A percentile compares a stretch with the other conserved stretches of the same genome.
Evolutionary conservation across 2,797 vertebrate species (phyloP).

Genomic region (Synaphobranchus kaupii): DNA sequence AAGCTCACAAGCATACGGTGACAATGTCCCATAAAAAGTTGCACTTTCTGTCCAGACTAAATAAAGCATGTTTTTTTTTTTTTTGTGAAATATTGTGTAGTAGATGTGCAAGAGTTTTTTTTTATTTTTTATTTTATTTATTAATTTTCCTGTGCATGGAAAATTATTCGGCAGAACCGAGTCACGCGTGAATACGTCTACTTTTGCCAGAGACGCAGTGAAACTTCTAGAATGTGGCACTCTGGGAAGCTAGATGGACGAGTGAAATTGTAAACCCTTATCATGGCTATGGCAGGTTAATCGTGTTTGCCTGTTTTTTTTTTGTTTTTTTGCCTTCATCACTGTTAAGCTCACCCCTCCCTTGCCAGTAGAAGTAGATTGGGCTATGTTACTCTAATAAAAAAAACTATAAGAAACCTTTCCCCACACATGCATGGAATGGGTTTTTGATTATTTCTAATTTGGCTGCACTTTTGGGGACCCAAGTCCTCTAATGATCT

Average conservation of each 20-base stretch:
- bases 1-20: background rate
- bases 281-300: conserved; percentile 48
- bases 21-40: background rate
- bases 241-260: conserved; percentile 49
- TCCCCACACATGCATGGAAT: conserved; percentile 66
- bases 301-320: conserved; percentile 33
- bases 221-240: conserved; percentile 26
- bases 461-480: background rate
- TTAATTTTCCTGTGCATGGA: conserved; percentile 53
- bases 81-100: conserved; percentile 40
- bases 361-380: conserved; percentile 41
- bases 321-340: conserved; percentile 19
- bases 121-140: background rate
- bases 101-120: conserved; percentile 61
- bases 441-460: conserved; percentile 28
- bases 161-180: conserved; percentile 47
- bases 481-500: background rate
- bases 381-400: conserved; percentile 50
- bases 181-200: background rate
- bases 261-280: conserved; percentile 24
- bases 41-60: background rate
- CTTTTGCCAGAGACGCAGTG: conserved; percentile 15
- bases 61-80: background rate
- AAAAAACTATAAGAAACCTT: conserved; percentile 48
- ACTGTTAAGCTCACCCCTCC: conserved; percentile 40